Evolutionary conservation across 2,113 vertebrate genomes (phyloP), one percentile per base, ranked within the genome.

Genomic region (Regulus satrapa): DNA sequence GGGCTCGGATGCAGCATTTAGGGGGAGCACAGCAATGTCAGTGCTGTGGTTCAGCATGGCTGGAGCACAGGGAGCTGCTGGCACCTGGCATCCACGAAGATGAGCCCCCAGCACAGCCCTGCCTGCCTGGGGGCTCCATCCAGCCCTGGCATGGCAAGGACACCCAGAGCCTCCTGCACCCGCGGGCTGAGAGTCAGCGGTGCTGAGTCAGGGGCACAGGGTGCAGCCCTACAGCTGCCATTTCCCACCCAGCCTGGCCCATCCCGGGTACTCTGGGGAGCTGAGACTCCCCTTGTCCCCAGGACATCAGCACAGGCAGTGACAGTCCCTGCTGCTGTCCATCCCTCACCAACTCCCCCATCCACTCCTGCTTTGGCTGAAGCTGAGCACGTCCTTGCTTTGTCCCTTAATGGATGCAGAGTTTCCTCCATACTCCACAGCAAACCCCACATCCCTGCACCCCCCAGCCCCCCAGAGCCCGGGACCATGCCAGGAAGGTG

Each of bases 401-500:
- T 2, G 2, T 13, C 54, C 66, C 72, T 64, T 3, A 21, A 34
- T 19, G 25, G 2, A 19, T 3, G 24, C 34, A 49, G 51, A 67
- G 19, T 18, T 63, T 20, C 18, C 43, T 40, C 10, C 38, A n/a
- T 0, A 5, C 31, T n/a, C 28, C 52, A 6, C 56, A 41, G 41
- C 36, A 64, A 49, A 45, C 14, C 54, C 55, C 2, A 2, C 1
- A 2, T 1, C 18, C 38, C 72, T 13, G 61, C 36, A 58, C 1
- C 48, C n/a, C 19, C 1, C 54, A 0, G 54, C 6, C 48, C 36
- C 21, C 0, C 55, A 0, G 54, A 56, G 59, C 45, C 4, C 0
- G 5, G 46, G 51, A 32, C 56, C 17, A 21, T 32, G 62, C 68
- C 80, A 67, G 80, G 83, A 81, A 91, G 76, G 69, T 2, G 4